Percentiles rank a stretch among this genome's conserved stretches.
Conservation (phyloP, 2,113 vertebrate genomes). For the Tupaia chinensis region DNA sequence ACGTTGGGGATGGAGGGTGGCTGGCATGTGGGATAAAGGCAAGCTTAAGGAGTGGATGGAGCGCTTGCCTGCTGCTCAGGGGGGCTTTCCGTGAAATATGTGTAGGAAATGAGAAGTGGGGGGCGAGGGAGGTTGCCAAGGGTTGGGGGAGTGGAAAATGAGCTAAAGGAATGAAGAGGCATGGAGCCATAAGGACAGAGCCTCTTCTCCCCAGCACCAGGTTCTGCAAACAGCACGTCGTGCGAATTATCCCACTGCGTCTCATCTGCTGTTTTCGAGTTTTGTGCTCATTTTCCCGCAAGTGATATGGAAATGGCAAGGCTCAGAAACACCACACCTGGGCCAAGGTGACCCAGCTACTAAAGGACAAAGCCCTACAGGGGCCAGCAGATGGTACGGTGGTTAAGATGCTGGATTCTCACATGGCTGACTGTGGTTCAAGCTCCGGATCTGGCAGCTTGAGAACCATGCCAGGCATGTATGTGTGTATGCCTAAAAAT, state of each 20-base stretch:
- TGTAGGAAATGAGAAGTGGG: no score
- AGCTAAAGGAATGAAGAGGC: no score
- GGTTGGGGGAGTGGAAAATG: not conserved
- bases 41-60: not conserved
- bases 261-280: not conserved
- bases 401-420: no score
- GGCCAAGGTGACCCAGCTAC: not conserved
- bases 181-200: not conserved
- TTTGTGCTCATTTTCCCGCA: not conserved
- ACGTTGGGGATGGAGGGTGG: not conserved
- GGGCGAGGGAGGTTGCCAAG: no score
- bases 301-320: not conserved
- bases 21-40: no score
- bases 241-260: not conserved
- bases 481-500: no score
- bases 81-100: not conserved
- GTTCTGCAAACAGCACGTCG: no score
- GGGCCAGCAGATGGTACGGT: no score
- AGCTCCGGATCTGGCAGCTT: no score
- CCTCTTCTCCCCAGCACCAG: not conserved
- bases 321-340: not conserved
- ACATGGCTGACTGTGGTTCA: no score
- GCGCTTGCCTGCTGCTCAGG: not conserved
- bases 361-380: no score
- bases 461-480: no score